These are phyloP conservation scores for Epicauta chinensis DNA, from an alignment of 1,140 invertebrate genomes.

Conservation along the genomic window DNA sequence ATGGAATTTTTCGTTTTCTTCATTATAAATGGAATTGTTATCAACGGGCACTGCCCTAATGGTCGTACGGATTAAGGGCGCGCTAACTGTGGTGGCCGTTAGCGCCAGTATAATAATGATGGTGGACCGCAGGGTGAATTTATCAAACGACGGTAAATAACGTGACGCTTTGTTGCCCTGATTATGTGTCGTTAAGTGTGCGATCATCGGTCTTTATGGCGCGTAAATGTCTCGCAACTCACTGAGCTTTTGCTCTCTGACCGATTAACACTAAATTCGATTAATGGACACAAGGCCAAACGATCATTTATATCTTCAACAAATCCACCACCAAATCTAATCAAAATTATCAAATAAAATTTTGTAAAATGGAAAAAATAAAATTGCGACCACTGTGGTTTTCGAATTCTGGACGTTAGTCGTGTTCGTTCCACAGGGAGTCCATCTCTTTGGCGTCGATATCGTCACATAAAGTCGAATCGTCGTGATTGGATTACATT, in stretches of 20 bases:
- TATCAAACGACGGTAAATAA: conserved; percentile 27
- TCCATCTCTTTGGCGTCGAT: background rate
- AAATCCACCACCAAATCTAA: too few species aligned
- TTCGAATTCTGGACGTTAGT: too few species aligned
- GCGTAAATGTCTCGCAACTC: conserved; percentile 20
- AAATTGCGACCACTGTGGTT: too few species aligned
- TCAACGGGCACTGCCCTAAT: too few species aligned
- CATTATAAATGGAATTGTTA: too few species aligned
- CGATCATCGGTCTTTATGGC: conserved; percentile 29
- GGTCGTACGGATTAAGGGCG: too few species aligned
- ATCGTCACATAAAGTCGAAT: conserved; percentile 19
- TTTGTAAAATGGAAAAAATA: too few species aligned
- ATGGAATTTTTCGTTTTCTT: too few species aligned
- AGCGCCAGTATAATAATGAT: conserved; percentile 1
- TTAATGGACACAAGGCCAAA: conserved; percentile 2
- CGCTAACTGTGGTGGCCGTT: too few species aligned
- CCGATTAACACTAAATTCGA: conserved; percentile 16
- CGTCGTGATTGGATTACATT: conserved; percentile 43
- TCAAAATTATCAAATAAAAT: too few species aligned
- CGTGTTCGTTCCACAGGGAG: too few species aligned
- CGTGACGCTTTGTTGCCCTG: conserved; percentile 23
- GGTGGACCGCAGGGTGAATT: conserved; percentile 16
- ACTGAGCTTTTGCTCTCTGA: background rate
- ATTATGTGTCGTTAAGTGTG: conserved; percentile 26
- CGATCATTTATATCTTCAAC: background rate